Percentiles rank a stretch among this genome's conserved stretches.
Conservation (phyloP, 2,113 vertebrate genomes). For the Brienomyrus brachyistius region DNA sequence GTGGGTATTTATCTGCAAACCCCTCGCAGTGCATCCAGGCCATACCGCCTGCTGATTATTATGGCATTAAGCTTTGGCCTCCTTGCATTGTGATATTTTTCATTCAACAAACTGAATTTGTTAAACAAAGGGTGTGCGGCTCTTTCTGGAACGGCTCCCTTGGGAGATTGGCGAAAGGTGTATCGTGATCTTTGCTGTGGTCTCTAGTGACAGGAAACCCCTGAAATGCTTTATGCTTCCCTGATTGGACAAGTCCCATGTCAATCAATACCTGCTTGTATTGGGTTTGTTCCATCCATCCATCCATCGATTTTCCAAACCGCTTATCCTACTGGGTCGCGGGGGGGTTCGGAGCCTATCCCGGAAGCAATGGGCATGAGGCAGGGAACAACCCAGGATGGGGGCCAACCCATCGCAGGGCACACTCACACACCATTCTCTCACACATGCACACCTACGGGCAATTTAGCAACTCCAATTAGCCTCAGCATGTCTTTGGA, state of each 20-base stretch:
- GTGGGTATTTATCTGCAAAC: not conserved
- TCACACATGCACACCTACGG: too few species aligned
- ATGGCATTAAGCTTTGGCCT: not conserved
- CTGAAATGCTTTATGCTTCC: not conserved
- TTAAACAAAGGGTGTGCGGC: not conserved
- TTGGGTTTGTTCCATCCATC: not conserved
- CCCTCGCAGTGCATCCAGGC: not conserved
- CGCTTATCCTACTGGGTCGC: too few species aligned
- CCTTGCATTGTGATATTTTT: not conserved
- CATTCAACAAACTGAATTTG: not conserved
- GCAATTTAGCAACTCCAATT: too few species aligned
- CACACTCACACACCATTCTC: too few species aligned
- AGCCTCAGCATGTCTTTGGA: too few species aligned
- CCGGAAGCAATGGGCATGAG: too few species aligned
- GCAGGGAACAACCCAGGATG: too few species aligned
- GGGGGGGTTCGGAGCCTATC: too few species aligned
- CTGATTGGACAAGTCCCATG: constrained; percentile 8
- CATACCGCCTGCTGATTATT: not conserved
- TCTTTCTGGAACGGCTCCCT: not conserved
- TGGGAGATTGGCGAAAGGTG: not conserved
- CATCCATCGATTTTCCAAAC: too few species aligned
- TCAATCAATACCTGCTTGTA: not conserved
- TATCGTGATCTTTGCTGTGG: not conserved
- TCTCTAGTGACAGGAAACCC: not conserved
- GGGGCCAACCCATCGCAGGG: too few species aligned